Evolutionary conservation across 2,797 vertebrate genomes (phyloP).

Genomic region (Rhinogobio ventralis): DNA sequence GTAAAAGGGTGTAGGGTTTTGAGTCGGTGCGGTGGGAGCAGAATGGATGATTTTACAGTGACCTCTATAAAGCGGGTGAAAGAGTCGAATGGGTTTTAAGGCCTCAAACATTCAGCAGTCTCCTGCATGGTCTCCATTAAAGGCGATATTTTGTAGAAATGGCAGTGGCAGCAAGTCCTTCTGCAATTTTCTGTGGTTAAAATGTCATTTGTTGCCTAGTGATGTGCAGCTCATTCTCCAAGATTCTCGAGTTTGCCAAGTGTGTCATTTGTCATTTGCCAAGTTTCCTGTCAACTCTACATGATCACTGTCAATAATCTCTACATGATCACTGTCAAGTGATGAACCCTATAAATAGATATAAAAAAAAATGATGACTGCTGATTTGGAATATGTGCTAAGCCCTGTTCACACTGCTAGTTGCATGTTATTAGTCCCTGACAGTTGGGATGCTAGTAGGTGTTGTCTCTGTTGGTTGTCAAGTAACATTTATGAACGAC

Average conservation of each 20-base stretch:
- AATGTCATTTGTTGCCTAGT: slow-evolving; percentile 6
- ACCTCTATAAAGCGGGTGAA: neutral
- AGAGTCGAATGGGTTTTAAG: slow-evolving; percentile 2
- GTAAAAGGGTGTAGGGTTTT: neutral
- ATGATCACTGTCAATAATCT: neutral
- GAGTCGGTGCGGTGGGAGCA: neutral
- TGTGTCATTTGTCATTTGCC: slow-evolving; percentile 15
- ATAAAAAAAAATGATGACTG: neutral
- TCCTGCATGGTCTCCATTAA: slow-evolving; percentile 10
- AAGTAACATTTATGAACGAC: neutral
- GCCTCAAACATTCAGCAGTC: neutral
- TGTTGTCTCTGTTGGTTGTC: neutral
- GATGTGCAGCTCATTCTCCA: neutral
- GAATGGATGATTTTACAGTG: slow-evolving; percentile 15
- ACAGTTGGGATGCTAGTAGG: neutral
- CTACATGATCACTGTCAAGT: neutral
- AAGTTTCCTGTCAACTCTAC: slow-evolving; percentile 6
- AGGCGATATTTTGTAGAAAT: slow-evolving; percentile 1
- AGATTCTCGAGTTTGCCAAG: neutral
- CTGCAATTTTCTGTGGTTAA: neutral
- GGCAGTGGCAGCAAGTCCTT: slow-evolving; percentile 2
- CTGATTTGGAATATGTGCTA: slow-evolving; percentile 1
- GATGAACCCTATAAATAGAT: slow-evolving; percentile 9
- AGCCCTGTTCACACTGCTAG: neutral
- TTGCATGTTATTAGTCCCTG: neutral